phyloP scores from a whole-genome alignment of 2,797 vertebrate genomes.

The Vespertilio murinus region DNA sequence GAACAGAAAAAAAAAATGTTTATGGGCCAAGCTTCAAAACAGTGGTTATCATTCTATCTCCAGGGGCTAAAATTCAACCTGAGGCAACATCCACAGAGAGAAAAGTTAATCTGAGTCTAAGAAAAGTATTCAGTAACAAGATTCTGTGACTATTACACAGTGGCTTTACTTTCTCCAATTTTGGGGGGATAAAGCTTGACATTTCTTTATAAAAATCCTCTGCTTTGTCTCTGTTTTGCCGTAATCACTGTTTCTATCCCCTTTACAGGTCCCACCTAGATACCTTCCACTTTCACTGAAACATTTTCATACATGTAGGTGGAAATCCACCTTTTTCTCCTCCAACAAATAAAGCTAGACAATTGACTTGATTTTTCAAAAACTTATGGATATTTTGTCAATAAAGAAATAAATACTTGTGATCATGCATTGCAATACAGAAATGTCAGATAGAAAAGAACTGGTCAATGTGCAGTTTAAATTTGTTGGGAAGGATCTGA shows the following conservation, averaged over 20 bases:
- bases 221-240: neutral
- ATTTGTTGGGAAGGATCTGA: rapidly evolving
- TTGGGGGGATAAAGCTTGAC: neutral
- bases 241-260: neutral
- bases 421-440: neutral
- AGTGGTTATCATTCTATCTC: neutral
- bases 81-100: neutral
- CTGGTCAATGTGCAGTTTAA: neutral
- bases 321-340: neutral
- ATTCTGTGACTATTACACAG: neutral
- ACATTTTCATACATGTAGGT: rapidly evolving
- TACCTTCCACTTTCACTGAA: neutral
- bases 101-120: neutral
- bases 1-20: neutral
- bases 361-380: neutral
- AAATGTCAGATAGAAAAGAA: neutral
- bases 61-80: neutral
- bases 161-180: neutral
- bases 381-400: neutral
- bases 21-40: neutral
- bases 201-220: neutral
- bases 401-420: neutral
- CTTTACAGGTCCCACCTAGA: rapidly evolving
- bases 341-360: neutral
- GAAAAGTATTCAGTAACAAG: neutral